These are phyloP conservation scores for Araneus ventricosus DNA, from an alignment of 1,140 invertebrate genomes.

Conservation along the genomic window DNA sequence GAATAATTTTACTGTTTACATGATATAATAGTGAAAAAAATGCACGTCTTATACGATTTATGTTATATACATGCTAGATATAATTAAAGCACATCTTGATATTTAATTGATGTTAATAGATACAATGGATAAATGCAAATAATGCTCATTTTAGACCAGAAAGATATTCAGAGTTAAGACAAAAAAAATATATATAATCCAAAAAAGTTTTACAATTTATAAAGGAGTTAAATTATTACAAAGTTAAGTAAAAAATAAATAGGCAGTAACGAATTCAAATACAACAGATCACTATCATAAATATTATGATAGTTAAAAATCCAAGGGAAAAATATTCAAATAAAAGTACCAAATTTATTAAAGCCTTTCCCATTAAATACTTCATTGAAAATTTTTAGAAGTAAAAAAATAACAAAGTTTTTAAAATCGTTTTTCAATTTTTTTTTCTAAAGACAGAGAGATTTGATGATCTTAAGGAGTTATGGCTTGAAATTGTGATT, in stretches of 20 bases:
- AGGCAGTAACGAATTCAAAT: not conserved
- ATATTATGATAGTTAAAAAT: conserved; percentile 29
- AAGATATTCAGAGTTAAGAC: not conserved
- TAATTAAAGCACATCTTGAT: conserved; percentile 40
- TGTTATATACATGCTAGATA: conserved; percentile 68
- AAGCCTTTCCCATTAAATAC: not conserved
- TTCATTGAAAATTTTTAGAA: not conserved
- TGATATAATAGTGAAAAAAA: conserved; percentile 72
- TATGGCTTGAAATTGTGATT: not conserved
- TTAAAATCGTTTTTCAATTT: not conserved
- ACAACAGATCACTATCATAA: not conserved
- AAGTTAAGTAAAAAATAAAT: conserved; percentile 31
- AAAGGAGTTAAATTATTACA: not conserved
- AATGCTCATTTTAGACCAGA: conserved; percentile 30
- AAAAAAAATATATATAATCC: not conserved
- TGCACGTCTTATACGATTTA: conserved; percentile 45
- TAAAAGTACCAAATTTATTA: conserved; percentile 25
- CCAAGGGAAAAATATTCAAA: not conserved
- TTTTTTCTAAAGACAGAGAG: not conserved
- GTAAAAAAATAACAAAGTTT: not conserved
- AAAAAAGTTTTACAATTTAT: not conserved
- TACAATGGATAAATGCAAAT: conserved; percentile 67
- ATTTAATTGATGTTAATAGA: conserved; percentile 54
- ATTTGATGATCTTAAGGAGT: not conserved
- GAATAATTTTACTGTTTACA: conserved; percentile 59